phyloP scores from a whole-genome alignment of 2,888 invertebrate genomes.

The Hofmannophila pseudospretella region DNA sequence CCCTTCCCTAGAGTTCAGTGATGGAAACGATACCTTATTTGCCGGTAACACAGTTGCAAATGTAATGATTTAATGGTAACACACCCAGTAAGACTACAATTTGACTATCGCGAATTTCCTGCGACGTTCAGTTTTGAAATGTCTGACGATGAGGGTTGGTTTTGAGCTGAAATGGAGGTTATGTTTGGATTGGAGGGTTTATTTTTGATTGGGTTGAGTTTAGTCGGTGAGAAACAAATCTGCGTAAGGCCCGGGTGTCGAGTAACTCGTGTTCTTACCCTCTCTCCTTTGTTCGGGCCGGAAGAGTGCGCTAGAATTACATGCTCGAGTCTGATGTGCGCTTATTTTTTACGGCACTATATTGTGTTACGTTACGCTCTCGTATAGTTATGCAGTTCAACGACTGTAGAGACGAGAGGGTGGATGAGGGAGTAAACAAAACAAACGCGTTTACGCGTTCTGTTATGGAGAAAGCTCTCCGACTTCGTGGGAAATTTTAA shows the following conservation, averaged over 20 bases:
- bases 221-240: constrained; percentile 72
- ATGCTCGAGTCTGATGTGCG: constrained; percentile 77
- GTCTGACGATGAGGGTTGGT: constrained; percentile 41
- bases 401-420: constrained; percentile 70
- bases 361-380: constrained; percentile 62
- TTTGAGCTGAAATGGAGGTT: constrained; percentile 45
- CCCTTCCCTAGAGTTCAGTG: constrained; percentile 50
- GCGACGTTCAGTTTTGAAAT: constrained; percentile 50
- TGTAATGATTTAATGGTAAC: constrained; percentile 70
- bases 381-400: constrained; percentile 73
- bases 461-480: constrained; percentile 32
- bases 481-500: constrained; percentile 34
- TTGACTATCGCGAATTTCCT: constrained; percentile 78
- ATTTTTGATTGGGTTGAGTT: constrained; percentile 36
- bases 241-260: constrained; percentile 77
- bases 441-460: constrained; percentile 63
- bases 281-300: constrained; percentile 76
- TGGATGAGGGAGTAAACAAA: constrained; percentile 57
- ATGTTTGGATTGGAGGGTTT: constrained; percentile 45
- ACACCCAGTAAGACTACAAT: constrained; percentile 75
- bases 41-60: constrained; percentile 66
- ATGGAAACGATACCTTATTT: constrained; percentile 67
- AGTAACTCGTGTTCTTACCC: constrained; percentile 78
- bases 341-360: constrained; percentile 76
- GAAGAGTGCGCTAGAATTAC: constrained; percentile 79